phyloP scores from a whole-genome alignment of 2,797 vertebrate genomes.

The Pristis pectinata region DNA sequence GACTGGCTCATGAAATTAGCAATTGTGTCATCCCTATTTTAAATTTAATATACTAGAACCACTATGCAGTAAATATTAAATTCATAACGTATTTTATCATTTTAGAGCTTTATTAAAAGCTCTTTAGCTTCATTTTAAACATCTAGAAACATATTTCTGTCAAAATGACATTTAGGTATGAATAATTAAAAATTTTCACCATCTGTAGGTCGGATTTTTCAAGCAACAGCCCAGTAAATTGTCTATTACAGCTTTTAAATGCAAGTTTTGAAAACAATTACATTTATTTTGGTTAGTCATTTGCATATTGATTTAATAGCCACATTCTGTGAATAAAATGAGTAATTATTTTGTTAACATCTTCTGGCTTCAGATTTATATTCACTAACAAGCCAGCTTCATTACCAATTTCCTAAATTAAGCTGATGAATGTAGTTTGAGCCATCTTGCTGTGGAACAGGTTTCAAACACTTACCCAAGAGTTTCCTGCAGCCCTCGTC shows the following conservation, averaged over 20 bases:
- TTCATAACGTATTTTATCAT: slow-evolving; percentile 4
- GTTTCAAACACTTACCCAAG: no score
- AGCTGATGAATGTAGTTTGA: not conserved
- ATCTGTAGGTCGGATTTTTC: not conserved
- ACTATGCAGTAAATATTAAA: slow-evolving; percentile 6
- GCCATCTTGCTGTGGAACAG: no score
- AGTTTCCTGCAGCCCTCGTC: no score
- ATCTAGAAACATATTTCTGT: not conserved
- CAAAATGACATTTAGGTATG: not conserved
- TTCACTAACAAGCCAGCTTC: not conserved
- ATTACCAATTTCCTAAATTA: not conserved
- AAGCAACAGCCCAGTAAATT: slow-evolving; percentile 15
- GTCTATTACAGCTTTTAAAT: not conserved
- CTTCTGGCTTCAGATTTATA: not conserved
- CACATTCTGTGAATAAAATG: not conserved
- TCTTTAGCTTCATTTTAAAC: not conserved
- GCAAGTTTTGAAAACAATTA: slow-evolving; percentile 6
- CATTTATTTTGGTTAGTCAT: not conserved
- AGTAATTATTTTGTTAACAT: slow-evolving; percentile 13
- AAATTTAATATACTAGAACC: not conserved
- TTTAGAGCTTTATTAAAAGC: not conserved
- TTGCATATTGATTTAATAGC: slow-evolving; percentile 34
- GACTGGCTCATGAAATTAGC: not conserved
- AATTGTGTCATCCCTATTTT: not conserved
- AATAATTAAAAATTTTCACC: slow-evolving; percentile 11